Evolutionary conservation across 1,140 invertebrate species (phyloP).

Genomic region (Heliconius nattereri): DNA sequence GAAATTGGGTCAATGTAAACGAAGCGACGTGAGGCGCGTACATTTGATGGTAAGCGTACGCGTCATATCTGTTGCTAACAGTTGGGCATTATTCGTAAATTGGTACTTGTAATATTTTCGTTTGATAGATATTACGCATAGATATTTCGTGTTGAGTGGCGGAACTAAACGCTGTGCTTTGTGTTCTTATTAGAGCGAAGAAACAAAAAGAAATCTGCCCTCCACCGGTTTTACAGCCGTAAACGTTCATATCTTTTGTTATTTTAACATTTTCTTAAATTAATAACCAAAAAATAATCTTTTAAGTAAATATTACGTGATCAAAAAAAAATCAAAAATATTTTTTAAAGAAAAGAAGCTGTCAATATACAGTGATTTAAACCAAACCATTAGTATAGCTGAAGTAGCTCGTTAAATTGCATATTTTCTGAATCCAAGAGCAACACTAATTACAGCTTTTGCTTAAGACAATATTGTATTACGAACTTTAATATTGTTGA

Average conservation of each 20-base stretch:
- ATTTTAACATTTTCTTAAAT: no score
- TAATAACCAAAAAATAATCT: no score
- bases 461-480: background rate
- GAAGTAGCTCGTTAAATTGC: background rate
- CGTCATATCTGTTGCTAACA: background rate
- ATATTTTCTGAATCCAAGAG: no score
- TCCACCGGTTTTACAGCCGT: background rate
- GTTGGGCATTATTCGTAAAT: background rate
- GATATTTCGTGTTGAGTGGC: background rate
- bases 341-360: background rate
- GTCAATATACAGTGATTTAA: background rate
- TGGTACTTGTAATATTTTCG: no score
- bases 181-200: background rate
- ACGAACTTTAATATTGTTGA: background rate
- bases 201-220: background rate
- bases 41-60: background rate
- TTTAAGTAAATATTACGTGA: no score
- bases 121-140: background rate
- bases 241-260: no score
- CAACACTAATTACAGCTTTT: background rate
- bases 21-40: background rate
- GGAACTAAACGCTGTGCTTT: background rate
- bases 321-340: background rate
- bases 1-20: background rate
- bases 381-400: background rate